A percentile compares a stretch with the other conserved stretches of the same genome.
These are phyloP conservation scores for Leistus spinibarbis DNA, from an alignment of 2,888 invertebrate species.

Conservation along the genomic window DNA sequence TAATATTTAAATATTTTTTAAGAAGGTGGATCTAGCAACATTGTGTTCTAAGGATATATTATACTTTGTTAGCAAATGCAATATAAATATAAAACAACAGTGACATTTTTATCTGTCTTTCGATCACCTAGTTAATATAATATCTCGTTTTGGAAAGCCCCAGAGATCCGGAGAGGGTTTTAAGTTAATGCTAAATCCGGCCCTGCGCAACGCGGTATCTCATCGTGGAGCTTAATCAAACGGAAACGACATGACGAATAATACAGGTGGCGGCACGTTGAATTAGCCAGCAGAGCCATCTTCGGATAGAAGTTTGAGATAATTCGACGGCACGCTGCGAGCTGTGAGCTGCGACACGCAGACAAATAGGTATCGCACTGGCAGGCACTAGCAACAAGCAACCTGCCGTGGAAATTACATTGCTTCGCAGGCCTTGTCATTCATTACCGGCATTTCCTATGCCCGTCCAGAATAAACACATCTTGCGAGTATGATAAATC, in stretches of 20 bases:
- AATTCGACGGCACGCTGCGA: background rate
- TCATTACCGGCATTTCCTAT: constrained; percentile 28
- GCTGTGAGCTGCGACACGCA: background rate
- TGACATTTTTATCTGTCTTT: too few relatives aligned
- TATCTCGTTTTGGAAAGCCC: too few relatives aligned
- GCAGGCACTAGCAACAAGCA: too few relatives aligned
- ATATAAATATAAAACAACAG: too few relatives aligned
- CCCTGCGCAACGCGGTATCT: background rate
- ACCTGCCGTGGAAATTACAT: constrained; percentile 35
- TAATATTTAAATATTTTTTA: too few relatives aligned
- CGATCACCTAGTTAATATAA: too few relatives aligned
- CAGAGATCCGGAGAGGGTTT: too few relatives aligned
- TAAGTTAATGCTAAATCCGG: too few relatives aligned
- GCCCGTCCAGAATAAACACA: constrained; percentile 36
- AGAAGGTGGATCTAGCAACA: too few relatives aligned
- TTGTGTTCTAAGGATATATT: too few relatives aligned
- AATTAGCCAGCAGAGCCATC: background rate
- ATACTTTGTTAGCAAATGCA: too few relatives aligned
- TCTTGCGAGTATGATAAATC: constrained; percentile 37
- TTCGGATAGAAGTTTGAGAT: background rate
- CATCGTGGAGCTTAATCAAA: background rate
- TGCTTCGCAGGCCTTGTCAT: constrained; percentile 30
- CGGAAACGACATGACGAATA: background rate
- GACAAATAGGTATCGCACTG: constrained; percentile 25
- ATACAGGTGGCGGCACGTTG: background rate